Percentiles rank a stretch among this genome's conserved stretches.
These are phyloP conservation scores for Papilio demoleus DNA, from an alignment of 2,888 invertebrate genomes.

Conservation along the genomic window DNA sequence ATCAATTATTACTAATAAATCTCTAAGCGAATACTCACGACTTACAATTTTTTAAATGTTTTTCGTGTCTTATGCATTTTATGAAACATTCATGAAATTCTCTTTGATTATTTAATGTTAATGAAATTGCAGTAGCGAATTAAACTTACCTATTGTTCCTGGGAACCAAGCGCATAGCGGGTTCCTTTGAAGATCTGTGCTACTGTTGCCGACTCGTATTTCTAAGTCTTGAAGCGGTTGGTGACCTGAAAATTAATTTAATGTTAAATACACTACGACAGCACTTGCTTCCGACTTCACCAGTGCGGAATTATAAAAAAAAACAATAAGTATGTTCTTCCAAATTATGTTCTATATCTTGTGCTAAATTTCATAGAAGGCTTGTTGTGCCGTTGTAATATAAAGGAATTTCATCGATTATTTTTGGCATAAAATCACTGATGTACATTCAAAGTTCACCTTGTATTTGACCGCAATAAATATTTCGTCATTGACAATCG, in stretches of 20 bases:
- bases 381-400: too few relatives aligned
- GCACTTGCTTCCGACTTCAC: too few relatives aligned
- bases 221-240: slow-evolving; percentile 95
- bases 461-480: slow-evolving; percentile 4
- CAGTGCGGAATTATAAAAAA: too few relatives aligned
- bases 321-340: too few relatives aligned
- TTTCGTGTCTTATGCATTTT: background rate
- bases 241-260: slow-evolving; percentile 83
- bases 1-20: background rate
- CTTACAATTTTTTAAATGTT: background rate
- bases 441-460: background rate
- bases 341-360: too few relatives aligned
- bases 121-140: background rate
- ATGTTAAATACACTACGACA: too few relatives aligned
- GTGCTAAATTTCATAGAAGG: too few relatives aligned
- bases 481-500: slow-evolving; percentile 13
- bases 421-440: background rate
- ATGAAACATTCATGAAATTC: background rate
- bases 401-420: too few relatives aligned
- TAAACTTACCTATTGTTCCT: slow-evolving; percentile 88
- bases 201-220: slow-evolving; percentile 96
- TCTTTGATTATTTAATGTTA: too few relatives aligned
- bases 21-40: background rate
- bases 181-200: slow-evolving; percentile 92
- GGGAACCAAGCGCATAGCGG: slow-evolving; percentile 97